Conservation (phyloP, 2,797 vertebrate genomes). For the Monodelphis domestica region DNA sequence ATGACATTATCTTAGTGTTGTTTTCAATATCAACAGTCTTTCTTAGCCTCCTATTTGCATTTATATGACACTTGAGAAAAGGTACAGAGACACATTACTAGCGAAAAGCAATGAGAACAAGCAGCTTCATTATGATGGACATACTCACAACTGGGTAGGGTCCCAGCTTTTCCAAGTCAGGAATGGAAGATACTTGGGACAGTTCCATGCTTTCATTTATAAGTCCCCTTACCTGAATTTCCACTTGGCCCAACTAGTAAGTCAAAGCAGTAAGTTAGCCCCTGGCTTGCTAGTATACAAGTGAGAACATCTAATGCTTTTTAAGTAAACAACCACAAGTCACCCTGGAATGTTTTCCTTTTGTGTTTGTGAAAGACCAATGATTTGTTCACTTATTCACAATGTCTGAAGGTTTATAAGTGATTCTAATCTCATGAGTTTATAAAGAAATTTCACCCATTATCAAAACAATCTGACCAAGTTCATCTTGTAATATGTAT, state of each 20-base stretch:
- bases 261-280: background rate
- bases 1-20: background rate
- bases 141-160: no score
- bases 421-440: background rate
- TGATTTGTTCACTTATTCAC: background rate
- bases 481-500: background rate
- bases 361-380: background rate
- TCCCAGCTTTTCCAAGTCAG: background rate
- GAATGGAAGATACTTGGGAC: background rate
- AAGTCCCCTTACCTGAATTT: background rate
- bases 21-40: background rate
- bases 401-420: background rate
- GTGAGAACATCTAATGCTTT: background rate
- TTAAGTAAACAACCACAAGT: background rate
- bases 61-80: background rate
- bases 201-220: background rate
- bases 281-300: background rate
- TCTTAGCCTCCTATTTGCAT: background rate
- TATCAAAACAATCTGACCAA: background rate
- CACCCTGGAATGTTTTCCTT: background rate
- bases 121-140: background rate
- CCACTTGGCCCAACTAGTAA: background rate
- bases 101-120: background rate
- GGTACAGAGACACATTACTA: background rate
- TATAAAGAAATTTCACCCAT: background rate